Conservation (phyloP, 1,140 invertebrate species). For the Cyclargus thomasi region DNA sequence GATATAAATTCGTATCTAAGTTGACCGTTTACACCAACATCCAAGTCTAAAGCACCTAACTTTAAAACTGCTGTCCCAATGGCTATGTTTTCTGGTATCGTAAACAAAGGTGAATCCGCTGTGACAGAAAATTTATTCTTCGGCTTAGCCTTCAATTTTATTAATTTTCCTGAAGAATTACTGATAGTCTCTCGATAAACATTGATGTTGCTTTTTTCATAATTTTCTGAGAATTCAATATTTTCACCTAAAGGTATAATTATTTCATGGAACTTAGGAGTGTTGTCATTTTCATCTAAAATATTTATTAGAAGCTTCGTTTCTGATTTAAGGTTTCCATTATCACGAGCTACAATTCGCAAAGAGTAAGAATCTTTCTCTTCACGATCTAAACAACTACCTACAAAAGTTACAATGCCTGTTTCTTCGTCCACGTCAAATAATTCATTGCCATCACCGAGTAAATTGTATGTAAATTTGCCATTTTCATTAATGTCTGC, state of each 20-base stretch:
- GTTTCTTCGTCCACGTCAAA: slow-evolving; percentile 84
- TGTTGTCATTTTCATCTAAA: slow-evolving; percentile 90
- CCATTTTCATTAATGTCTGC: slow-evolving; percentile 87
- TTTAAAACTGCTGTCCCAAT: slow-evolving; percentile 85
- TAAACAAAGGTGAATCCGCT: slow-evolving; percentile 75
- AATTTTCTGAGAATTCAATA: slow-evolving; percentile 78
- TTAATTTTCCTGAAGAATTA: slow-evolving; percentile 42
- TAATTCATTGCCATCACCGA: slow-evolving; percentile 83
- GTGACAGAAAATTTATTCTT: slow-evolving; percentile 74
- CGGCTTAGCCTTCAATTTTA: slow-evolving; percentile 56
- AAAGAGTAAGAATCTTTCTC: slow-evolving; percentile 81
- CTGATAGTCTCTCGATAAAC: slow-evolving; percentile 65
- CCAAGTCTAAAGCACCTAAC: slow-evolving; percentile 87
- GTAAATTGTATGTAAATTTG: slow-evolving; percentile 82
- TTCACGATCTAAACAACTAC: slow-evolving; percentile 83
- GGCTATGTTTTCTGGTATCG: slow-evolving; percentile 85
- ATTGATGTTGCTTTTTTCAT: slow-evolving; percentile 65
- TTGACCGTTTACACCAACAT: slow-evolving; percentile 83
- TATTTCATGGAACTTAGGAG: slow-evolving; percentile 82
- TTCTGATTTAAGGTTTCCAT: slow-evolving; percentile 83
- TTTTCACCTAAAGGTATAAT: slow-evolving; percentile 80
- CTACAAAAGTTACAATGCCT: slow-evolving; percentile 79
- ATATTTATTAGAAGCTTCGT: slow-evolving; percentile 82
- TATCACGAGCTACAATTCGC: slow-evolving; percentile 84
- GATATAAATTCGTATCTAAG: slow-evolving; percentile 85